Conservation (phyloP, 1,140 invertebrate species). For the Drosophila guanche region DNA sequence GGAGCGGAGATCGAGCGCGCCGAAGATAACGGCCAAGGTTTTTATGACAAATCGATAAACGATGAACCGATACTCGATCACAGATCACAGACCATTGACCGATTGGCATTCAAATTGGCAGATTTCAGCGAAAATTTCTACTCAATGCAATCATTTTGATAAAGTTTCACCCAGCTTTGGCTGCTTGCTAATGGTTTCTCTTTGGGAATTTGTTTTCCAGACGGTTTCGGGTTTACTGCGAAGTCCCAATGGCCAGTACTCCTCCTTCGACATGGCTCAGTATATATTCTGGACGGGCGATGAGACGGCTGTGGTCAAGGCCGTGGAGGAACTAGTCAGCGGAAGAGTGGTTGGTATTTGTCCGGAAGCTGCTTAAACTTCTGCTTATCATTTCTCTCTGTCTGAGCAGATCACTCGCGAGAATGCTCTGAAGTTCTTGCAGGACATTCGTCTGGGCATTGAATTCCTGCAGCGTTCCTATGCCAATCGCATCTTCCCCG, state of each 20-base stretch:
- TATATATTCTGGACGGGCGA: conserved; percentile 92
- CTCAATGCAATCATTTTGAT: conserved; percentile 1
- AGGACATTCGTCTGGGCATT: conserved; percentile 89
- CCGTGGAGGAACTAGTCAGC: conserved; percentile 89
- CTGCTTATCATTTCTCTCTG: not conserved
- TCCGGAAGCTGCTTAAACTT: not conserved
- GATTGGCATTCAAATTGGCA: conserved; percentile 50
- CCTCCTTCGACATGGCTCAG: conserved; percentile 89
- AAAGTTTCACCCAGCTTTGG: no score
- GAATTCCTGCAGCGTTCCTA: conserved; percentile 88
- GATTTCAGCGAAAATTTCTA: not conserved
- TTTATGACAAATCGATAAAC: conserved; percentile 42
- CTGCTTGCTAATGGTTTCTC: no score
- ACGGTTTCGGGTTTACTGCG: conserved; percentile 76
- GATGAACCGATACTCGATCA: not conserved
- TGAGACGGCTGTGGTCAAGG: conserved; percentile 88
- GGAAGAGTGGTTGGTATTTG: conserved; percentile 87
- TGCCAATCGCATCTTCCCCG: conserved; percentile 78
- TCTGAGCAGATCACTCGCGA: conserved; percentile 86
- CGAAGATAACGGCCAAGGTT: conserved; percentile 69
- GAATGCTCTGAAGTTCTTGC: conserved; percentile 89
- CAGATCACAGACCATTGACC: conserved; percentile 6
- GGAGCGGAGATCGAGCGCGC: conserved; percentile 59
- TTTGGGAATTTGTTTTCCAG: conserved; percentile 49
- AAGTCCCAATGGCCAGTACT: conserved; percentile 86